Evolutionary conservation across 1,140 invertebrate species (phyloP).

Genomic region (Tribolium castaneum): DNA sequence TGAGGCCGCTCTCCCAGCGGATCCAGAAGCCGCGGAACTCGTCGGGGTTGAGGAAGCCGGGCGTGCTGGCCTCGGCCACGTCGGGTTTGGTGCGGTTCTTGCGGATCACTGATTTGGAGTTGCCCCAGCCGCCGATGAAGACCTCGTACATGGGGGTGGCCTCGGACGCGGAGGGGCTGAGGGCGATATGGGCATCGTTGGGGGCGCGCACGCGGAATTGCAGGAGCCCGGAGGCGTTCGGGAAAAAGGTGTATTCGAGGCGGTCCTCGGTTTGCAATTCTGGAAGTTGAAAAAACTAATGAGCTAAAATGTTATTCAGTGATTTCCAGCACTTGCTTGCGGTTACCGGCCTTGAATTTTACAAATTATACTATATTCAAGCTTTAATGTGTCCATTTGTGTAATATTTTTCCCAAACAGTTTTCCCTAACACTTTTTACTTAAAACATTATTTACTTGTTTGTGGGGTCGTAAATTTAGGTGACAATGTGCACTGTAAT

Average conservation of each 20-base stretch:
- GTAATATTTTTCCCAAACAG: too few species aligned
- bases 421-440: too few species aligned
- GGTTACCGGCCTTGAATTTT: too few species aligned
- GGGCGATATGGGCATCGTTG: constrained; percentile 84
- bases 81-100: constrained; percentile 83
- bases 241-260: constrained; percentile 84
- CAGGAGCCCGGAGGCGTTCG: constrained; percentile 72
- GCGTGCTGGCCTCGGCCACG: constrained; percentile 77
- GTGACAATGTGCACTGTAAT: too few species aligned
- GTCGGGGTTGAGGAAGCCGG: constrained; percentile 73
- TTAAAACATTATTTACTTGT: too few species aligned
- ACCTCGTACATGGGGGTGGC: constrained; percentile 81
- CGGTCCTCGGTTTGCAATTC: constrained; percentile 82
- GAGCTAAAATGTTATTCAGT: too few species aligned
- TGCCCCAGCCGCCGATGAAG: constrained; percentile 87
- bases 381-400: too few species aligned
- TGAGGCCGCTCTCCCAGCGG: constrained; percentile 75
- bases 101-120: constrained; percentile 84
- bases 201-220: constrained; percentile 80
- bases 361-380: too few species aligned
- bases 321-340: too few species aligned
- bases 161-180: constrained; percentile 74
- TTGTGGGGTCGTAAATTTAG: too few species aligned
- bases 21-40: constrained; percentile 88
- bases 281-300: constrained; percentile 65